These are phyloP conservation scores for Parasteatoda lunata DNA, from an alignment of 2,888 invertebrate genomes.

Conservation along the genomic window DNA sequence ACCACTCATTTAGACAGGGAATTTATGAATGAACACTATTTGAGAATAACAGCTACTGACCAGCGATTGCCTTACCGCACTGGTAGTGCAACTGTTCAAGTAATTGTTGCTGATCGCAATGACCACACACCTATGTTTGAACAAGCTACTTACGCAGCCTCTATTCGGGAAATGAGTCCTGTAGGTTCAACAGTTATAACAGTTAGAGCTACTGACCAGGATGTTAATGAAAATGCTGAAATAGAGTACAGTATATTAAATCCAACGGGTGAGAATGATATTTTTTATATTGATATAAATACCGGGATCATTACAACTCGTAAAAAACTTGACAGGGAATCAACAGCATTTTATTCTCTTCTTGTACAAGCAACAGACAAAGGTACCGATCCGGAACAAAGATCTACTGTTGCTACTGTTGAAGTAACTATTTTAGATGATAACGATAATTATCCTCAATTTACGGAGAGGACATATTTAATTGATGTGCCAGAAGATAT, in stretches of 20 bases:
- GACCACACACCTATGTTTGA: slow-evolving; percentile 96
- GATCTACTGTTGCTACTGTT: slow-evolving; percentile 87
- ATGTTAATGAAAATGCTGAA: slow-evolving; percentile 91
- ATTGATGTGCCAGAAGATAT: slow-evolving; percentile 91
- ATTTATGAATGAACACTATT: slow-evolving; percentile 91
- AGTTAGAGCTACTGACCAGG: slow-evolving; percentile 92
- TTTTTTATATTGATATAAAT: slow-evolving; percentile 82
- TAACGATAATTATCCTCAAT: slow-evolving; percentile 91
- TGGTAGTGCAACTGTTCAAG: slow-evolving; percentile 89
- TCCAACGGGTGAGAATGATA: slow-evolving; percentile 79
- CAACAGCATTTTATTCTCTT: slow-evolving; percentile 86
- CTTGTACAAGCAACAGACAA: slow-evolving; percentile 90
- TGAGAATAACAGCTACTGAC: slow-evolving; percentile 91
- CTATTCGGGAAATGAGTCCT: slow-evolving; percentile 90
- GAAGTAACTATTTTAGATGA: slow-evolving; percentile 89
- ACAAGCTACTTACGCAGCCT: slow-evolving; percentile 90
- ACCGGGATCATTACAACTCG: slow-evolving; percentile 90
- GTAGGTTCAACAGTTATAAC: slow-evolving; percentile 87
- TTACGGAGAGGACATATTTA: slow-evolving; percentile 90
- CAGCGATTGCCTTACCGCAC: slow-evolving; percentile 85
- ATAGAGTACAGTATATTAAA: slow-evolving; percentile 77
- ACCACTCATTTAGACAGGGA: slow-evolving; percentile 88
- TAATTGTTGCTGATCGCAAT: slow-evolving; percentile 94
- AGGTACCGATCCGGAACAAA: slow-evolving; percentile 86
- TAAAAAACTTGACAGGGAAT: slow-evolving; percentile 87